phyloP scores from a whole-genome alignment of 1,140 invertebrate species.

The Drosophila pachea region DNA sequence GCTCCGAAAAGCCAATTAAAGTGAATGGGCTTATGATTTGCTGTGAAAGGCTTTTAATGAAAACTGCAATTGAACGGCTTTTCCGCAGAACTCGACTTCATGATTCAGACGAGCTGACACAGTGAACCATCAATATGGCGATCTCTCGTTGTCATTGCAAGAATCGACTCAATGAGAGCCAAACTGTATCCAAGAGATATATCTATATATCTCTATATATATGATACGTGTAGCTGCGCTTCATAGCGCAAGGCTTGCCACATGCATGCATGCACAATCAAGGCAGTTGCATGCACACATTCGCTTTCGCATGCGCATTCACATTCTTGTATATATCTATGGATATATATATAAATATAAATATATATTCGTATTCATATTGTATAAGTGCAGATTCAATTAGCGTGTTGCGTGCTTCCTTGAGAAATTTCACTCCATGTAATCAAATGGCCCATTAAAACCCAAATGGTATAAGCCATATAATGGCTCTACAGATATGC shows the following conservation, averaged over 20 bases:
- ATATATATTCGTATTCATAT: constrained; percentile 35
- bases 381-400: constrained; percentile 42
- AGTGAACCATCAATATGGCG: constrained; percentile 4
- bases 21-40: not conserved
- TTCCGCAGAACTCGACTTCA: not conserved
- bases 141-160: constrained; percentile 9
- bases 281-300: constrained; percentile 31
- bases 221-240: not conserved
- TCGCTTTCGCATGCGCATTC: too few relatives aligned
- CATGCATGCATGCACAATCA: constrained; percentile 33
- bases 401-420: constrained; percentile 62
- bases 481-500: not conserved
- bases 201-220: not conserved
- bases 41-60: too few relatives aligned
- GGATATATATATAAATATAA: too few relatives aligned
- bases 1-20: not conserved
- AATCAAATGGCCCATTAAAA: constrained; percentile 50
- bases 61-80: not conserved
- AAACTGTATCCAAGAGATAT: not conserved
- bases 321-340: constrained; percentile 24
- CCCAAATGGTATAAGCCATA: constrained; percentile 23
- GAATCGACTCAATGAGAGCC: constrained; percentile 1
- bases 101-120: not conserved
- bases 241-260: constrained; percentile 1
- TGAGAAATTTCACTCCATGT: constrained; percentile 67